Percentiles rank a stretch among this genome's conserved stretches.
Evolutionary conservation across 2,888 invertebrate species (phyloP).

Genomic region (Cerastis leucographa): DNA sequence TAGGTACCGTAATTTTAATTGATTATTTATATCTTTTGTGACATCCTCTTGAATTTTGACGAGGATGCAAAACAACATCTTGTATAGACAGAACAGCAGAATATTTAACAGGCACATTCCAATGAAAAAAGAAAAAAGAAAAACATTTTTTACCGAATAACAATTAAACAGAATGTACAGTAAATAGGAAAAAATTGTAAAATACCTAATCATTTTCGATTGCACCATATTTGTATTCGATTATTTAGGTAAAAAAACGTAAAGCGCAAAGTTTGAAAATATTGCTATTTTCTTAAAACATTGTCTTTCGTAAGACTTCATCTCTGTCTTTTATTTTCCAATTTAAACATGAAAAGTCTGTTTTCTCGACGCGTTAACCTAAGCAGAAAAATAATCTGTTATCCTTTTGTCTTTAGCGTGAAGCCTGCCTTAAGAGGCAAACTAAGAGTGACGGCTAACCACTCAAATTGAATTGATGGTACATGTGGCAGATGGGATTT

Average conservation of each 20-base stretch:
- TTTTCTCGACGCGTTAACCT: not conserved
- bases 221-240: not conserved
- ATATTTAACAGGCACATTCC: too few relatives aligned
- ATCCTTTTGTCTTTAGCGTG: not conserved
- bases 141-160: not conserved
- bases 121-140: not conserved
- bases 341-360: not conserved
- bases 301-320: not conserved
- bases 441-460: slow-evolving; percentile 39
- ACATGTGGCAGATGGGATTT: slow-evolving; percentile 32
- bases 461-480: slow-evolving; percentile 24
- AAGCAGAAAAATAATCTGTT: slow-evolving; percentile 5
- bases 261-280: not conserved
- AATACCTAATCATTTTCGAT: not conserved
- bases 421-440: slow-evolving; percentile 6
- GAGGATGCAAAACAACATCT: too few relatives aligned
- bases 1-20: too few relatives aligned
- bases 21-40: too few relatives aligned
- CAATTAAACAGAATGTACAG: not conserved
- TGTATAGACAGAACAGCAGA: not conserved
- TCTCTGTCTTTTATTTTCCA: not conserved
- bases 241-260: not conserved
- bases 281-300: not conserved
- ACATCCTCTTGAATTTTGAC: too few relatives aligned
- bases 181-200: not conserved